Conservation (phyloP, 1,140 invertebrate species). For the Hycleus phaleratus region DNA sequence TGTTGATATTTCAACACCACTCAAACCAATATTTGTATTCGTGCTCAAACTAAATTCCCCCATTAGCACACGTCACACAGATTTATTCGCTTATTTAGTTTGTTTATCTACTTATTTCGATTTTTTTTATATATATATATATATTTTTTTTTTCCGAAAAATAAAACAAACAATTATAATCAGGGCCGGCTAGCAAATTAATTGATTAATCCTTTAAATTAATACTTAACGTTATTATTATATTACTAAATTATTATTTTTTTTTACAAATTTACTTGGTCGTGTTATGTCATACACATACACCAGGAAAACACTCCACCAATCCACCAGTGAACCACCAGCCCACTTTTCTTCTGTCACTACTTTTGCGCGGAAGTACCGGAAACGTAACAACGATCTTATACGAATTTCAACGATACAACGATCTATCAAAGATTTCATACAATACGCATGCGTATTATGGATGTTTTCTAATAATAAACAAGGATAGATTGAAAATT, state of each 20-base stretch:
- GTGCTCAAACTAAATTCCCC: slow-evolving; percentile 41
- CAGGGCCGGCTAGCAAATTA: slow-evolving; percentile 15
- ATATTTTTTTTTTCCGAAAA: too few species aligned
- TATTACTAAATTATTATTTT: slow-evolving; percentile 6
- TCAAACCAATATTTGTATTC: slow-evolving; percentile 39
- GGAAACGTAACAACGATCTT: background rate
- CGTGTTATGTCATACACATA: slow-evolving; percentile 36
- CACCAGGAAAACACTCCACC: slow-evolving; percentile 27
- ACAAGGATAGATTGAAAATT: background rate
- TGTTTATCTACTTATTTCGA: too few species aligned
- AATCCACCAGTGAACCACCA: slow-evolving; percentile 29
- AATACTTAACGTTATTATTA: too few species aligned
- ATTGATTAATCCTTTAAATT: too few species aligned
- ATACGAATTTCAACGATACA: background rate
- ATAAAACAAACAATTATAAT: background rate
- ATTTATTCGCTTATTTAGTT: background rate
- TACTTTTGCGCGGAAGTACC: slow-evolving; percentile 23
- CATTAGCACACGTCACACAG: slow-evolving; percentile 37
- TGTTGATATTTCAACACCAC: slow-evolving; percentile 37
- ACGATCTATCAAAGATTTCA: slow-evolving; percentile 12
- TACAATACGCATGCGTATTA: slow-evolving; percentile 2
- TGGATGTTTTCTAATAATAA: background rate
- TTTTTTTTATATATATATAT: too few species aligned
- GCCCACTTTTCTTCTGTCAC: slow-evolving; percentile 32
- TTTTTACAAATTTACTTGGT: background rate